These are phyloP conservation scores for Orientallactaga sibirica DNA, from an alignment of 2,797 vertebrate species.

Conservation along the genomic window DNA sequence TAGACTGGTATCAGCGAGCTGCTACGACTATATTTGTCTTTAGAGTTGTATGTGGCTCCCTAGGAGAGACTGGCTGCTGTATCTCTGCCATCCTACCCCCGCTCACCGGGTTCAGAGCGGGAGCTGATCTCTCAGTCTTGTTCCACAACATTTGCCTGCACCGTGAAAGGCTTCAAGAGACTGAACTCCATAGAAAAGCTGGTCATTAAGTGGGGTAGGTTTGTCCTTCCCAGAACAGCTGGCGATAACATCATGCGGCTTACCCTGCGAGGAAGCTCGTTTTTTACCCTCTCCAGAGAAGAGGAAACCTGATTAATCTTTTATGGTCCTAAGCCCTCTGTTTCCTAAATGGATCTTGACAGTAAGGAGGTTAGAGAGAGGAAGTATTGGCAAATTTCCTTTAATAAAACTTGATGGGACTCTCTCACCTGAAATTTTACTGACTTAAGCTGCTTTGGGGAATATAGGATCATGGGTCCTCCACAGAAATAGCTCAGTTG, in stretches of 20 bases:
- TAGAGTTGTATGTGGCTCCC: not conserved
- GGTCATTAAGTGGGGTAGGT: not conserved
- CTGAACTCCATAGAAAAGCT: constrained; percentile 29
- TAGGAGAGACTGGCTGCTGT: not conserved
- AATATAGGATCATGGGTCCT: constrained; percentile 59
- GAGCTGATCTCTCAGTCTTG: not conserved
- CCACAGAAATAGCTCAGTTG: constrained; percentile 65
- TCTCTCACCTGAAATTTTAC: constrained; percentile 85
- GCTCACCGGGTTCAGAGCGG: not conserved
- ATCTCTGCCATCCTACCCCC: not conserved
- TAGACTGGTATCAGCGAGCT: not conserved
- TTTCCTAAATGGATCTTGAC: constrained; percentile 84
- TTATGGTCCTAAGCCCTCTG: constrained; percentile 81
- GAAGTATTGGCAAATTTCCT: constrained; percentile 84
- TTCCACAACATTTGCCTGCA: not conserved
- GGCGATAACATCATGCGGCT: constrained; percentile 70
- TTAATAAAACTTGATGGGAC: constrained; percentile 84
- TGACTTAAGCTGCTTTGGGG: constrained; percentile 80
- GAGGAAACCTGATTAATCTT: constrained; percentile 85
- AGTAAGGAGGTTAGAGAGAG: constrained; percentile 86
- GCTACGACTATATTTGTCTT: not conserved
- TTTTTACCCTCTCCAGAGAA: constrained; percentile 82
- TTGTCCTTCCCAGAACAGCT: constrained; percentile 64
- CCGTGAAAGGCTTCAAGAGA: not conserved
- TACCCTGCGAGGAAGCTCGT: constrained; percentile 75